A percentile compares a stretch with the other conserved stretches of the same genome.
These are phyloP conservation scores for Epistrophella euchroma DNA, from an alignment of 2,888 invertebrate species.

Conservation along the genomic window DNA sequence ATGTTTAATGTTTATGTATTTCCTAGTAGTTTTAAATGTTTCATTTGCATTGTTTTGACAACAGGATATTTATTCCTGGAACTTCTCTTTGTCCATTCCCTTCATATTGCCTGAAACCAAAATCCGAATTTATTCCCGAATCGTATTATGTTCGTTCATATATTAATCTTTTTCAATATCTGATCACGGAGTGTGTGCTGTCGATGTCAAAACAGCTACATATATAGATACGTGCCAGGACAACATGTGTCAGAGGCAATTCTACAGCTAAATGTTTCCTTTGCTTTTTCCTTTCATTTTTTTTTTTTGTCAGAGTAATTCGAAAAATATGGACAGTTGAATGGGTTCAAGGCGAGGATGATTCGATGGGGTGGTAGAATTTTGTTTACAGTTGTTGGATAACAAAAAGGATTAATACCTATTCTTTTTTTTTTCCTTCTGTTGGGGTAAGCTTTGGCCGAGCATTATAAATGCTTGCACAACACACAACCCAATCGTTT, in stretches of 20 bases:
- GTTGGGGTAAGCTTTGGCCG: not conserved
- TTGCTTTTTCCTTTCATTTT: not conserved
- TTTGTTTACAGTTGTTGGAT: conserved; percentile 18
- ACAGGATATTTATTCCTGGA: conserved; percentile 26
- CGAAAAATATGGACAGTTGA: conserved; percentile 36
- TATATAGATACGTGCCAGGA: conserved; percentile 37
- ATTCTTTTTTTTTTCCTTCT: not conserved
- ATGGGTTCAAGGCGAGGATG: not conserved
- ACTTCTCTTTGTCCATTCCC: not conserved
- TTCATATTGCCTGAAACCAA: not conserved
- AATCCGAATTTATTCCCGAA: not conserved
- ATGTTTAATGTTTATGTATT: not conserved
- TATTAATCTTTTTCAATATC: conserved; percentile 36
- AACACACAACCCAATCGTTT: conserved; percentile 10
- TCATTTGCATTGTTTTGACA: conserved; percentile 30
- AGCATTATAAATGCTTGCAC: conserved; percentile 48
- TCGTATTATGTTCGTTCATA: conserved; percentile 7
- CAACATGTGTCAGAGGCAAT: conserved; percentile 48
- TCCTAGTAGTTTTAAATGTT: not conserved
- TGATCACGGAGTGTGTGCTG: conserved; percentile 46
- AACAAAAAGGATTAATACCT: conserved; percentile 50
- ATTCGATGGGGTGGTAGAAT: too few species aligned
- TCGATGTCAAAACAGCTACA: conserved; percentile 35
- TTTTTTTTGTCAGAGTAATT: not conserved
- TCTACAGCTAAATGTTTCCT: conserved; percentile 28